Evolutionary conservation across 2,113 vertebrate genomes (phyloP).

Genomic region (Oostethus manadensis): DNA sequence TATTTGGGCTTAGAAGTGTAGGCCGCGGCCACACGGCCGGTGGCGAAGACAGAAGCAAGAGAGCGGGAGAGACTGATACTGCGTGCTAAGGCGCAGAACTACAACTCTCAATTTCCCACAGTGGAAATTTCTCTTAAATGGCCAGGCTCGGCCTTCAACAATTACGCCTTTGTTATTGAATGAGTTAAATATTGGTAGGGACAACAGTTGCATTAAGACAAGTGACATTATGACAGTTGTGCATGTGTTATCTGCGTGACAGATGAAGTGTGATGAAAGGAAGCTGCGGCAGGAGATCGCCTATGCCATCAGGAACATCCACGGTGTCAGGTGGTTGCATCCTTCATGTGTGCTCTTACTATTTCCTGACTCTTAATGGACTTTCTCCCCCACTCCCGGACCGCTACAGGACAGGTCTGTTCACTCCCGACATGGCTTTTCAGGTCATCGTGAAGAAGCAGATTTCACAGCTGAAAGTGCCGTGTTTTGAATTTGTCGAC

Average conservation of each 20-base stretch:
- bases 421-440: slow-evolving; percentile 92
- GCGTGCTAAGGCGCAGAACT: too few species aligned
- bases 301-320: slow-evolving; percentile 92
- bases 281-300: slow-evolving; percentile 86
- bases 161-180: too few species aligned
- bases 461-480: slow-evolving; percentile 84
- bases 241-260: slow-evolving; percentile 11
- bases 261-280: slow-evolving; percentile 89
- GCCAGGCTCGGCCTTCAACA: too few species aligned
- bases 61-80: too few species aligned
- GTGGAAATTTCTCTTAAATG: too few species aligned
- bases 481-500: slow-evolving; percentile 87
- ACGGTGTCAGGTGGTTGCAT: slow-evolving; percentile 78
- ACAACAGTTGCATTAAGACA: too few species aligned
- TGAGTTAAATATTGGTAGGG: too few species aligned
- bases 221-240: too few species aligned
- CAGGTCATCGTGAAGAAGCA: slow-evolving; percentile 94
- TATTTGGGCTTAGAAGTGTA: too few species aligned
- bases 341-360: not conserved
- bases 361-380: not conserved
- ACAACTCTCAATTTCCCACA: too few species aligned
- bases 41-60: too few species aligned
- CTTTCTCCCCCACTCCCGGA: slow-evolving; percentile 7
- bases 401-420: slow-evolving; percentile 83
- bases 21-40: too few species aligned